Conservation (phyloP, 1,140 invertebrate genomes). For the Pseudomyrmex sp. region DNA sequence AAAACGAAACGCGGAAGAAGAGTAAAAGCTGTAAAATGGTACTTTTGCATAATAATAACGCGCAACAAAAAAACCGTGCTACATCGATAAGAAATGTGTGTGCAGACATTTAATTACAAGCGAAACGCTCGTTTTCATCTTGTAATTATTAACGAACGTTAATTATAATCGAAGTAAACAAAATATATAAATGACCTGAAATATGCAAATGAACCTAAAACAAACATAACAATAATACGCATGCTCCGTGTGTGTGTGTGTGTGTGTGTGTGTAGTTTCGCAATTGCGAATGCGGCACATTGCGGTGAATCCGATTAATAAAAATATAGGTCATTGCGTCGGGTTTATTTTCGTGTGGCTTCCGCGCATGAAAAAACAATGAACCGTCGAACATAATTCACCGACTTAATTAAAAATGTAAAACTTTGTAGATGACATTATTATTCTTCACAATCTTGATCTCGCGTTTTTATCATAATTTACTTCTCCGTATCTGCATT, state of each 20-base stretch:
- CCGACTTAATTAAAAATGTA: conserved; percentile 2
- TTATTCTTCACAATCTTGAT: conserved; percentile 37
- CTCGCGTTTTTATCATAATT: conserved; percentile 9
- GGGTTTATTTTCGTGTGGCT: neutral
- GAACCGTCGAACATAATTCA: conserved; percentile 9
- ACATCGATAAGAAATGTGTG: conserved; percentile 1
- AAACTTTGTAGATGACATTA: conserved; percentile 12
- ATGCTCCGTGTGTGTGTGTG: too few species aligned
- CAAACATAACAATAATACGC: conserved; percentile 2
- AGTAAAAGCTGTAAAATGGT: neutral
- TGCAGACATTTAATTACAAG: conserved; percentile 10
- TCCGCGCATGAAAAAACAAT: neutral
- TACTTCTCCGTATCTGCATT: neutral
- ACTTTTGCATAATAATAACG: neutral
- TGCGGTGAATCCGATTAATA: conserved; percentile 25
- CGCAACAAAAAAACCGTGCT: neutral
- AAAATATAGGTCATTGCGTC: neutral
- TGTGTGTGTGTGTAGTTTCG: too few species aligned
- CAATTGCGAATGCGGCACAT: neutral
- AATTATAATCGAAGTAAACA: conserved; percentile 41
- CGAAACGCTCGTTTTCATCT: neutral
- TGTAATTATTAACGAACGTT: conserved; percentile 45
- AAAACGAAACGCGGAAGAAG: neutral
- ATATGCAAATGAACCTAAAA: conserved; percentile 1
- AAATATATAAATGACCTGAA: conserved; percentile 6